phyloP scores from a whole-genome alignment of 1,140 invertebrate genomes.

The Artemia franciscana region DNA sequence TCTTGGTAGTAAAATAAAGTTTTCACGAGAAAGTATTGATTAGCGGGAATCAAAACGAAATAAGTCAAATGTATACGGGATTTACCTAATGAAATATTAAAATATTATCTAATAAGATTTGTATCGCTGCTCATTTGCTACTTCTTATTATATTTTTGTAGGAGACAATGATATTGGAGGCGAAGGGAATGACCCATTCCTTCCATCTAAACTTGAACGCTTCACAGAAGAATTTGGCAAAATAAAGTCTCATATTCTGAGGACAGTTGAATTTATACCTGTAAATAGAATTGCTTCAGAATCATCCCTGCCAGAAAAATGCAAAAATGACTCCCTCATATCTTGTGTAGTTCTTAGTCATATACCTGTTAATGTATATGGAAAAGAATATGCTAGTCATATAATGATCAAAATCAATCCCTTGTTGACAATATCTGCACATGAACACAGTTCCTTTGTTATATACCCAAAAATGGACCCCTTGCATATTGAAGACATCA shows the following conservation, averaged over 20 bases:
- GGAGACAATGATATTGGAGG: not conserved
- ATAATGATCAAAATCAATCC: not conserved
- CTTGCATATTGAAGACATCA: not conserved
- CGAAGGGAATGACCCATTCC: not conserved
- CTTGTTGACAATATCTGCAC: not conserved
- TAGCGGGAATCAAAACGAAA: too few relatives aligned
- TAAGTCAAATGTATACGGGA: too few relatives aligned
- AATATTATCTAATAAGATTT: too few relatives aligned
- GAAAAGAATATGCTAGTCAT: not conserved
- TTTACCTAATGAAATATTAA: too few relatives aligned
- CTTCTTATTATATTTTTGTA: not conserved
- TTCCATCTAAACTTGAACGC: not conserved
- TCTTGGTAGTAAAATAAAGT: too few relatives aligned
- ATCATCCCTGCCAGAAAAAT: not conserved
- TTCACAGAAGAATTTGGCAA: not conserved
- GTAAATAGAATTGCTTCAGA: not conserved
- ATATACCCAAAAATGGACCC: not conserved
- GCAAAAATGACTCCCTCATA: not conserved
- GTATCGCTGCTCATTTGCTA: too few relatives aligned
- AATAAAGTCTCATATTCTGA: not conserved
- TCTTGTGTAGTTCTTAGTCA: not conserved
- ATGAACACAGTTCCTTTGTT: not conserved
- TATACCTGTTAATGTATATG: not conserved
- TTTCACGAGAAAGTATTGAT: too few relatives aligned
- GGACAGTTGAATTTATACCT: not conserved